A percentile compares a stretch with the other conserved stretches of the same genome.
Evolutionary conservation across 2,113 vertebrate genomes (phyloP).

Genomic region (Aythya baeri): DNA sequence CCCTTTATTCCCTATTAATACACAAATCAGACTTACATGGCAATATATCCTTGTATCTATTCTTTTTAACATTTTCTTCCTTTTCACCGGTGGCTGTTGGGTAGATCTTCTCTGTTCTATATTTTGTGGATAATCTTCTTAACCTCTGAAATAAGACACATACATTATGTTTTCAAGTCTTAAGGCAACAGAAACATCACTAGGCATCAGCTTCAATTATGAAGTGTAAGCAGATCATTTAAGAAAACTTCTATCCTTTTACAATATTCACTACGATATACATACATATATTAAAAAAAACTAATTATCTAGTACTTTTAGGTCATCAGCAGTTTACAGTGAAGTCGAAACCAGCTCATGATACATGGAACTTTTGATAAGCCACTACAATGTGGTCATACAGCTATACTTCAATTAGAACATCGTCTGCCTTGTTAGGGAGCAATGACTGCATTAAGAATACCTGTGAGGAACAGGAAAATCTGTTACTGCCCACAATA

Average conservation of each 20-base stretch:
- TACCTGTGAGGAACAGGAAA: neutral
- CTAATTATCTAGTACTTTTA: neutral
- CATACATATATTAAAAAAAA: neutral
- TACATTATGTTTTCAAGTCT: constrained; percentile 15
- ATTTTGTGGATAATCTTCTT: constrained; percentile 96
- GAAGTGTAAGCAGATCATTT: neutral
- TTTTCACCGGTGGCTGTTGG: constrained; percentile 94
- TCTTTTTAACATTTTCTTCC: constrained; percentile 99
- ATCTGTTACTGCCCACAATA: neutral
- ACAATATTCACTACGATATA: neutral
- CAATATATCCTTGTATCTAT: constrained; percentile 98
- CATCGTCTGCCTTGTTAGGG: neutral
- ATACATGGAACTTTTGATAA: neutral
- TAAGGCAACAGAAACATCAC: neutral
- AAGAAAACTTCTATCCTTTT: neutral
- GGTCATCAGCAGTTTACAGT: neutral
- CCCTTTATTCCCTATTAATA: constrained; percentile 12
- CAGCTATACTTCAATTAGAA: neutral
- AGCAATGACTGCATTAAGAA: neutral
- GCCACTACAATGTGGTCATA: neutral
- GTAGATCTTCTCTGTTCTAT: constrained; percentile 97
- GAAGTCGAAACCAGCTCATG: neutral
- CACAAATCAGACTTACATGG: constrained; percentile 87
- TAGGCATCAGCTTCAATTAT: neutral
- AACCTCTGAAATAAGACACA: constrained; percentile 84